phyloP scores from a whole-genome alignment of 1,140 invertebrate genomes.

The Ruditapes philippinarum region DNA sequence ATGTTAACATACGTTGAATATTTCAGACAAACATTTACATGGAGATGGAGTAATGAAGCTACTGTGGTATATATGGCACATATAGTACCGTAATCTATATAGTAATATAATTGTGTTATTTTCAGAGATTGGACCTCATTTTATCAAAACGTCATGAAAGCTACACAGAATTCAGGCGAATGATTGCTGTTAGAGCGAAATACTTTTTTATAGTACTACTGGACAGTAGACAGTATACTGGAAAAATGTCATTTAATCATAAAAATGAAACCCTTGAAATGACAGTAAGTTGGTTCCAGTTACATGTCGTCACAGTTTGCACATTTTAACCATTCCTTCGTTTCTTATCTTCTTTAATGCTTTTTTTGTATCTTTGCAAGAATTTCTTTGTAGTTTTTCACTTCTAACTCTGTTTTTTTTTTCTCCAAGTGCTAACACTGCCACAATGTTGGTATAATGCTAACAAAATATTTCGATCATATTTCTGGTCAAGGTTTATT shows the following conservation, averaged over 20 bases:
- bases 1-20: too few relatives aligned
- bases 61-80: too few relatives aligned
- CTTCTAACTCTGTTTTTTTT: not conserved
- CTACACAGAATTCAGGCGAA: conserved; percentile 80
- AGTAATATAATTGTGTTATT: conserved; percentile 41
- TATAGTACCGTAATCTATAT: too few relatives aligned
- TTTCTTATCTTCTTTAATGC: too few relatives aligned
- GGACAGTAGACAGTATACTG: conserved; percentile 82
- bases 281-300: conserved; percentile 76
- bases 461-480: too few relatives aligned
- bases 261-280: conserved; percentile 82
- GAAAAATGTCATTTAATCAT: conserved; percentile 86
- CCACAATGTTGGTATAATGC: too few relatives aligned
- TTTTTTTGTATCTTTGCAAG: too few relatives aligned
- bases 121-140: conserved; percentile 73
- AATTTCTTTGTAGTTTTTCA: not conserved
- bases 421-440: not conserved
- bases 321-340: too few relatives aligned
- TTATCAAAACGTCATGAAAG: conserved; percentile 78
- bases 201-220: conserved; percentile 84
- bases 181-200: conserved; percentile 82
- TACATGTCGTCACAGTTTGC: not conserved
- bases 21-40: too few relatives aligned
- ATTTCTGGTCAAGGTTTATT: too few relatives aligned
- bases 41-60: too few relatives aligned